Evolutionary conservation across 2,797 vertebrate species (phyloP), one percentile per base, ranked within the genome.

Genomic region (Brachyalestes nurse): DNA sequence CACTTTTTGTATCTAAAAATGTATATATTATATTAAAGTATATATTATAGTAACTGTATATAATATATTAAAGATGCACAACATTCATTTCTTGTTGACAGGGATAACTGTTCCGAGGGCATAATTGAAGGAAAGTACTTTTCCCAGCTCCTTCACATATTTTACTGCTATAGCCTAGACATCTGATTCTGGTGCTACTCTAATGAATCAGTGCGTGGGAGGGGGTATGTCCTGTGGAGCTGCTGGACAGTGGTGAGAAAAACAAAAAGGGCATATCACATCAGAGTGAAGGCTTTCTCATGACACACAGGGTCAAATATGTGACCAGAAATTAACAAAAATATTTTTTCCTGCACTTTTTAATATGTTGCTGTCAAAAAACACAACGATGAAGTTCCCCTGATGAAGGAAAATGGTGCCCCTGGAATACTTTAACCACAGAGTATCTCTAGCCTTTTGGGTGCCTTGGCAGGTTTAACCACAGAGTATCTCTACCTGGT

Each of bases 261-360:
- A 85, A 84, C 89, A 90, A 89, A 88, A 79, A 10, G 19, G 70
- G 7, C 16, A 25, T 17, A 17, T 78, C 66, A 78, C 78, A 69
- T 49, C 25, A 51, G 16, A 28, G 58, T 19, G 49, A 69, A 83
- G 72, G 74, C 42, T 78, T 78, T 82, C 75, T 72, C 81, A 78
- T 78, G 75, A 78, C 80, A 72, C 19, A 12, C 16, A 14, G n/a
- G 80, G 75, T 80, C 74, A 80, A 69, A 10, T 2, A 74, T 38
- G 12, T 25, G 47, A 57, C 25, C 69, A 70, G 60, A 17, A 25
- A 57, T 47, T 13, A 19, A 12, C 16, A 16, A 55, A 62, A 60
- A 5, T 6, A 55, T 28, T 28, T 28, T 28, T 28, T 28, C 28
- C 28, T 28, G 28, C 28, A 28, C 28, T 28, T 28, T 28, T 10